Evolutionary conservation across 1,140 invertebrate genomes (phyloP), one percentile per base, ranked within the genome.

Genomic region (Pseudobourletiella spinata): DNA sequence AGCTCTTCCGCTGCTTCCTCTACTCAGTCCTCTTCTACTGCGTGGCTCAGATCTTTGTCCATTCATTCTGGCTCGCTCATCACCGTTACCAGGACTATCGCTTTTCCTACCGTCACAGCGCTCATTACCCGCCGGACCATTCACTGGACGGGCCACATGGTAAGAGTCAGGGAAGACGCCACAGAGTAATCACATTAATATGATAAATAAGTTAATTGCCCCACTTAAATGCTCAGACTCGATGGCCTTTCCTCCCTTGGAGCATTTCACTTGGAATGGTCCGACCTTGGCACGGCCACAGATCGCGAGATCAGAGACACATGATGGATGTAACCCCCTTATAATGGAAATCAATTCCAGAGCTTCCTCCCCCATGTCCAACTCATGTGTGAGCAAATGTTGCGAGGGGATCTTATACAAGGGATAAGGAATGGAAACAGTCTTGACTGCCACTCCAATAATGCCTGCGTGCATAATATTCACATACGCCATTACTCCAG

Each of bases 1-100:
- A 70, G 43, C 51, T 70, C 14, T 70, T 70, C 32, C 56, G 63
- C 18, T 61, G 58, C 24, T 70, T 70, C 59, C 65, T 70, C 59
- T 70, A 67, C 44, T 59, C 62, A 15, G 48, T 65, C 2, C 57
- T 70, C 32, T 61, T 70, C 43, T 70, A 70, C 39, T 59, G 59
- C 26, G 20, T 67, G 15, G 65, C 57, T 30, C 65, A 70, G 52
- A 57, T 60, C 35, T 18, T 58, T 32, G 60, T 70, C 29, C 57
- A 61, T 42, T 57, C 63, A 22, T 64, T 57, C 24, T 70, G 68
- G 68, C 39, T 66, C 29, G 39, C 42, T 57, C 28, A 52, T 29
- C 14, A 35, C 3, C 26, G 22, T 35, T 14, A 55, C 48, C 2
- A n/a, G 4, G 3, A 26, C 18, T 3, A 4, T 46, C 6, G 3